Base-by-base conservation (phyloP, 2,888 invertebrate species). In the Coremacera marginata region DNA sequence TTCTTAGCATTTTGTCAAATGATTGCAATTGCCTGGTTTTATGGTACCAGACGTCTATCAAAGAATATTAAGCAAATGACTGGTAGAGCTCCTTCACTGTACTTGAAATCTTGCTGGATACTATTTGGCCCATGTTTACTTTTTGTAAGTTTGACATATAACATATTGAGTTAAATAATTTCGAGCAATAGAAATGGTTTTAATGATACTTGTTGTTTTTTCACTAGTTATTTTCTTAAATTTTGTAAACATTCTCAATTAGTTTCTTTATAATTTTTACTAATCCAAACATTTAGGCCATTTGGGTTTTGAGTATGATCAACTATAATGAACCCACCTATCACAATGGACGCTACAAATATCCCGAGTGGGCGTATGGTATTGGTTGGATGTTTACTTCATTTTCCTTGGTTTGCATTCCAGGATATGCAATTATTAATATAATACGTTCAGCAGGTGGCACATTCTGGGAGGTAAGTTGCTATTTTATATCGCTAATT, bases 1-100 rank as follows among this genome's bases (percentile, higher is more conserved):
- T 97, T 96, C 87, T 91, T 97, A 81, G 97, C 97, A 51, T 97
- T 98, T 90, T 97, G 97, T 86, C 97, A 98, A 91, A 94, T 96
- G 70, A 94, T 97, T 74, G 97, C 95, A 9, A 93, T 98, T 79
- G 93, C 96, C 5, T 98, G 97, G 97, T 94, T 96, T 86, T 98
- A 97, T 86, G 97, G 97, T 52, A 94, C 95, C 0, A 92, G 92
- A 76, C 91, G 94, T 83, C 89, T 97, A 78, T 94, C 95, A 8
- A 93, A 92, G 84, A 96, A 97, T 87, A 93, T 97, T 16, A 94
- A 95, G 88, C 95, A 96, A 85, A 97, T 97, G 96, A 97, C 96
- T 44, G 96, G 96, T 82, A 91, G 91, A 49, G 91, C 92, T 75
- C 96, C 97, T 0, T 94, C 94, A 3, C 86, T 94, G 52, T 97